Evolutionary conservation across 2,888 invertebrate genomes (phyloP).

Genomic region (Blastobasis lacticolella): DNA sequence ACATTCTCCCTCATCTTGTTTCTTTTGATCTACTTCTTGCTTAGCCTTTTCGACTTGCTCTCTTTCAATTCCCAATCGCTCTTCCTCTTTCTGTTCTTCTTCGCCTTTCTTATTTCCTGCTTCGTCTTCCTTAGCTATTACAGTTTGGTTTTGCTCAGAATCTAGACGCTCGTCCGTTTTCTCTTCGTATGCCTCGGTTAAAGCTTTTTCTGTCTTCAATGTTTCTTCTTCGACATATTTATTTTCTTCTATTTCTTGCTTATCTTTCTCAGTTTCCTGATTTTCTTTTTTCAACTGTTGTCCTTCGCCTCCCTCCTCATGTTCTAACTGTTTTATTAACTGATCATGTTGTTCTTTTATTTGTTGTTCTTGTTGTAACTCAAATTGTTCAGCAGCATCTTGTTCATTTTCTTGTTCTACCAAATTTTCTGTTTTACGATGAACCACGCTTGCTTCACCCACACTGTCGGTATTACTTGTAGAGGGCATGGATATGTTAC

Average conservation of each 20-base stretch:
- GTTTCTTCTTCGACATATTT: not conserved
- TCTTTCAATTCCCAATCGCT: not conserved
- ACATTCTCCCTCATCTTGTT: not conserved
- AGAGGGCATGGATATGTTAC: not conserved
- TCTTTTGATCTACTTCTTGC: not conserved
- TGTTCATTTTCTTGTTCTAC: conserved; percentile 1
- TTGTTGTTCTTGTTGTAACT: conserved; percentile 4
- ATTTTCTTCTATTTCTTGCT: not conserved
- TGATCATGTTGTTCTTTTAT: conserved; percentile 5
- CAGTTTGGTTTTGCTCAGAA: too few relatives aligned
- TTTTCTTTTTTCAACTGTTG: not conserved
- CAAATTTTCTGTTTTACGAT: conserved; percentile 2
- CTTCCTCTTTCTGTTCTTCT: conserved; percentile 9
- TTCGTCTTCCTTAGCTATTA: too few relatives aligned
- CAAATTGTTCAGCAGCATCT: conserved; percentile 3
- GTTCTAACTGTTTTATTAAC: not conserved
- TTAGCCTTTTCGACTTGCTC: conserved; percentile 3
- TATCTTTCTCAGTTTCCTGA: not conserved
- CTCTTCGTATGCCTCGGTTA: too few relatives aligned
- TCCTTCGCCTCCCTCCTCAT: not conserved
- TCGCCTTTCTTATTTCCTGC: conserved; percentile 3
- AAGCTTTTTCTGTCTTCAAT: too few relatives aligned
- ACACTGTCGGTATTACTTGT: conserved; percentile 1
- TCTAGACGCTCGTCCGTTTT: too few relatives aligned
- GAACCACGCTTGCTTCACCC: not conserved